These are phyloP conservation scores for Gymnorhina tibicen DNA, from an alignment of 2,113 vertebrate genomes.

Conservation along the genomic window DNA sequence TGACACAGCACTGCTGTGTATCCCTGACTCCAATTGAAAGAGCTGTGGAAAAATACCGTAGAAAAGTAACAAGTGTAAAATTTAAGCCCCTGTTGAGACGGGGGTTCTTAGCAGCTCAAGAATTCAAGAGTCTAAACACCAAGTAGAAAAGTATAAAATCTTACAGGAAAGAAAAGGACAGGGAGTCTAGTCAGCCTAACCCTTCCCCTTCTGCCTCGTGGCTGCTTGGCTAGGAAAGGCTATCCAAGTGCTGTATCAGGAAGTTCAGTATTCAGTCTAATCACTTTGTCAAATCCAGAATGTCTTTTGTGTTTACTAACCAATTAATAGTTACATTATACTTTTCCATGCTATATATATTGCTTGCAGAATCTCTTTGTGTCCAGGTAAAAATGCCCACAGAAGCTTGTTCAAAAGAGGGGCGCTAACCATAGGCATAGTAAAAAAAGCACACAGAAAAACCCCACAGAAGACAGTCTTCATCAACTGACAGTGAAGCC, in stretches of 20 bases:
- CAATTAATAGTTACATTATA: not conserved
- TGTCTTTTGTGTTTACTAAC: not conserved
- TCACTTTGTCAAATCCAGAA: not conserved
- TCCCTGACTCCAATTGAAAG: not conserved
- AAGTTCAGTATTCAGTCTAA: not conserved
- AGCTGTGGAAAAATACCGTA: not conserved
- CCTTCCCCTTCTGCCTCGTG: not conserved
- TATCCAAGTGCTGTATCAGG: not conserved
- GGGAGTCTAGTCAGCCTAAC: not conserved
- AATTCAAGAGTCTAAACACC: not conserved
- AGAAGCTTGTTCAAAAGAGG: not conserved
- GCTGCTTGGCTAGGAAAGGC: not conserved
- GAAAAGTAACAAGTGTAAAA: not conserved
- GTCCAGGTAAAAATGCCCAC: not conserved
- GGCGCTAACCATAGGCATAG: not conserved
- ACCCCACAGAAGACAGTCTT: not conserved
- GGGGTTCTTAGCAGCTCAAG: not conserved
- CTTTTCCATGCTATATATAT: not conserved
- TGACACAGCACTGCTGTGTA: not conserved
- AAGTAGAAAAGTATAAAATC: not conserved
- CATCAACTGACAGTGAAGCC: not conserved
- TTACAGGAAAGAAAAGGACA: not conserved
- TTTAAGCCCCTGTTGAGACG: not conserved
- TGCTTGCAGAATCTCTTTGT: not conserved
- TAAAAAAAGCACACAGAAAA: not conserved